Base-by-base conservation (phyloP, 2,888 invertebrate species). In the Ectemnius continuus region DNA sequence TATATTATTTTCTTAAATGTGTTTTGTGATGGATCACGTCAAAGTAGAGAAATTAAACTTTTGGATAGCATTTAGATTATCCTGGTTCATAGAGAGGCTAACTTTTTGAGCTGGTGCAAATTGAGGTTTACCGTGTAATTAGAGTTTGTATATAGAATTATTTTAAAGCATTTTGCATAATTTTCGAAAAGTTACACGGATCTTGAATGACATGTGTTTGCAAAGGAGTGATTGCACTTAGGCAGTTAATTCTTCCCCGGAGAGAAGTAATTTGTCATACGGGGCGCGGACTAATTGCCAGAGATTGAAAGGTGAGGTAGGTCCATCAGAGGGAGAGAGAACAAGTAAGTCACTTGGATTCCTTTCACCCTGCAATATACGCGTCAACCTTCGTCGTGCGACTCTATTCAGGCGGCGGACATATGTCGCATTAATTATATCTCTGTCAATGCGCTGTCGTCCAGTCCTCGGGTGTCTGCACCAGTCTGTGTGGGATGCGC, bases 391-490 rank as follows among this genome's bases (percentile, higher is more conserved):
- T 69, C 77, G 73, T 70, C 70, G 77, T 64, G 71, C 73, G 69
- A 71, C 78, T 80, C 84, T 72, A 84, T 85, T 84, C 80, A 83
- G 69, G 68, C 80, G 70, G 73, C 83, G 84, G 79, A 81, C 84
- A 83, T 83, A 80, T 85, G 85, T 85, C 85, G 80, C 85, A 85
- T 85, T 85, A 85, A 85, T 85, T 85, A 85, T 85, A 84, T 85
- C 85, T 85, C 85, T 85, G 81, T 83, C 84, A 80, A 83, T 83
- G 83, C 76, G 74, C 73, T 72, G 36, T 36, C 36, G 36, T 36
- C 36, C 36, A 36, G 36, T 36, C 36, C 36, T 36, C 36, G 36
- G 36, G 2, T 36, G 36, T 36, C 36, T 6, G 36, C 8, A 36
- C 36, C 36, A 36, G 36, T 36, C 36, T 36, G 36, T 36, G 36